Percentiles rank a stretch among this genome's conserved stretches.
Evolutionary conservation across 2,888 invertebrate genomes (phyloP).

Genomic region (Dryobota labecula): DNA sequence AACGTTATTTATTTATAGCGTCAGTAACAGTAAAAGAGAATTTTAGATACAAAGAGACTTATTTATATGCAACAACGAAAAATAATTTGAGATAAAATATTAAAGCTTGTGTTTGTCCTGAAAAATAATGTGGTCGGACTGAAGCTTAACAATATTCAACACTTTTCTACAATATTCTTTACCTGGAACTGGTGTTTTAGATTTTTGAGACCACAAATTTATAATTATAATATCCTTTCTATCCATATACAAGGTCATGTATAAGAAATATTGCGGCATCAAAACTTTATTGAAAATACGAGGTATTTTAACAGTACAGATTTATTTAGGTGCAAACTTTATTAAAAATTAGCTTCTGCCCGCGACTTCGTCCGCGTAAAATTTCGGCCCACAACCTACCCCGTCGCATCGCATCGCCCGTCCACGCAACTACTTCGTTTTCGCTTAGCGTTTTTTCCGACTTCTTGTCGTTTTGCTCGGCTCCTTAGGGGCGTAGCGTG

Average conservation of each 20-base stretch:
- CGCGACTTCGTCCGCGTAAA: no score
- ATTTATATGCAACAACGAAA: slow-evolving; percentile 2
- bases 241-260: neutral
- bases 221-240: neutral
- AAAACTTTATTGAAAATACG: neutral
- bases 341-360: no score
- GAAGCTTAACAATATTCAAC: neutral
- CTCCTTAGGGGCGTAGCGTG: no score
- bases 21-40: slow-evolving; percentile 20
- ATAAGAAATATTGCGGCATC: neutral
- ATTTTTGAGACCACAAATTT: neutral
- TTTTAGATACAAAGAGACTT: slow-evolving; percentile 8
- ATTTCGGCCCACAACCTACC: no score
- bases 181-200: neutral
- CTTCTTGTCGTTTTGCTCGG: no score
- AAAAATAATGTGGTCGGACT: neutral
- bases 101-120: neutral
- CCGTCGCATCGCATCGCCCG: no score
- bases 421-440: no score
- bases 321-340: no score
- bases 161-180: neutral
- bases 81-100: neutral
- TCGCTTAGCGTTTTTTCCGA: no score
- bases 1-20: slow-evolving; percentile 40
- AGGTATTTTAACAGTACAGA: neutral